Base-by-base conservation (phyloP, 23 tunicate species). In the Clavelina lepadiformis region DNA sequence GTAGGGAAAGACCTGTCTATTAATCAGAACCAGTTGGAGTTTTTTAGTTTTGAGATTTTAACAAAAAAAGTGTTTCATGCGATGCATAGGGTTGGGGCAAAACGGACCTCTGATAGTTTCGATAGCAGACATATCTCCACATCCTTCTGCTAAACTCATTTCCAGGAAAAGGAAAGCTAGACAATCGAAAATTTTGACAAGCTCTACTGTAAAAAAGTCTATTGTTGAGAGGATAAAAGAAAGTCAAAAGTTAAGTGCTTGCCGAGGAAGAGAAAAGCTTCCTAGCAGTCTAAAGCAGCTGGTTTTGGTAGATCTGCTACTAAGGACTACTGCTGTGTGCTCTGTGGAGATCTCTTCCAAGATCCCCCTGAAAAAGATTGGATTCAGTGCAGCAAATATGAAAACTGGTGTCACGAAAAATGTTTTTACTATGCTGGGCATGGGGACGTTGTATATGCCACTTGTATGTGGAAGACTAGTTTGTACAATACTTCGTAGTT, bases 81-180 rank as follows among this genome's bases (percentile, higher is more conserved):
- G 49, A 41, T 41, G 49, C 49, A 41, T 15, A 41, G 49, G 13
- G 49, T 41, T 41, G 15, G 49, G 49, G 49, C 49, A 41, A 41
- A 41, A 41, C 49, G 49, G 49, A 41, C 49, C 49, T 8, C 11
- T 11, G 13, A 41, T 11, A 15, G 49, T 41, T 41, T 41, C 49
- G 49, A 41, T 41, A 41, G 49, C 49, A 41, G 11, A 41, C 49
- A 41, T 41, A 41, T 41, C 49, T 41, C 49, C 49, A 41, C 49
- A 8, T 11, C 49, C 49, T 41, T 41, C 49, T 41, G 49, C 49
- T 41, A 41, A 41, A 15, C 49, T 41, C 49, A 41, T 15, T 41
- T n/a, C n/a, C n/a, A n/a, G n/a, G n/a, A n/a, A n/a, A 41, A 41
- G 49, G 15, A 41, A 41, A 15, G 49, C 49, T 41, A 41, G 49